Evolutionary conservation across 1,140 invertebrate species (phyloP).

Genomic region (Orchesella cincta): DNA sequence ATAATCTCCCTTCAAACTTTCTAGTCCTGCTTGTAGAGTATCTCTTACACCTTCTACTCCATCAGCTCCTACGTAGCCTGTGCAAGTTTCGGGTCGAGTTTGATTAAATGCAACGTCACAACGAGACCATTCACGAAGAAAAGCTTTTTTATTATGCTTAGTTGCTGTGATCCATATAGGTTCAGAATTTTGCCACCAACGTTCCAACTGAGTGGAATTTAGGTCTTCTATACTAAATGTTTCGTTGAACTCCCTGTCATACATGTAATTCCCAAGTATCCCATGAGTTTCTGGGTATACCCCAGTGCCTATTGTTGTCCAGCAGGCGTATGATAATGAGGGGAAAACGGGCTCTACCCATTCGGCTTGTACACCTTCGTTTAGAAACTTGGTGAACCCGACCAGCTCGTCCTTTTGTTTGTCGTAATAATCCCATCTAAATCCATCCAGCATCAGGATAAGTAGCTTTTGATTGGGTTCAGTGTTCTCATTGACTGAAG

Average conservation of each 20-base stretch:
- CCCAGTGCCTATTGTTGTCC: conserved; percentile 53
- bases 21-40: conserved; percentile 30
- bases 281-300: conserved; percentile 51
- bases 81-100: conserved; percentile 53
- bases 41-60: conserved; percentile 32
- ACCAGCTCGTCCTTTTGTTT: conserved; percentile 49
- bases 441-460: conserved; percentile 37
- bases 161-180: conserved; percentile 56
- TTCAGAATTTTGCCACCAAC: conserved; percentile 57
- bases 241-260: conserved; percentile 52
- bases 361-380: conserved; percentile 53
- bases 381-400: conserved; percentile 51
- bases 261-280: conserved; percentile 56
- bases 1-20: conserved; percentile 42
- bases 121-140: conserved; percentile 56
- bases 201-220: conserved; percentile 47
- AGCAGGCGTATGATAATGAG: conserved; percentile 53
- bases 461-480: not conserved
- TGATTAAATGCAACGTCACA: conserved; percentile 57
- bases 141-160: conserved; percentile 53
- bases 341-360: conserved; percentile 54
- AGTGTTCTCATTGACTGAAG: no score
- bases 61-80: conserved; percentile 14
- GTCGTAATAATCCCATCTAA: conserved; percentile 56
- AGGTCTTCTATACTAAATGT: conserved; percentile 50